phyloP scores from a whole-genome alignment of 1,140 invertebrate genomes.

The Drosophila pruinosa region DNA sequence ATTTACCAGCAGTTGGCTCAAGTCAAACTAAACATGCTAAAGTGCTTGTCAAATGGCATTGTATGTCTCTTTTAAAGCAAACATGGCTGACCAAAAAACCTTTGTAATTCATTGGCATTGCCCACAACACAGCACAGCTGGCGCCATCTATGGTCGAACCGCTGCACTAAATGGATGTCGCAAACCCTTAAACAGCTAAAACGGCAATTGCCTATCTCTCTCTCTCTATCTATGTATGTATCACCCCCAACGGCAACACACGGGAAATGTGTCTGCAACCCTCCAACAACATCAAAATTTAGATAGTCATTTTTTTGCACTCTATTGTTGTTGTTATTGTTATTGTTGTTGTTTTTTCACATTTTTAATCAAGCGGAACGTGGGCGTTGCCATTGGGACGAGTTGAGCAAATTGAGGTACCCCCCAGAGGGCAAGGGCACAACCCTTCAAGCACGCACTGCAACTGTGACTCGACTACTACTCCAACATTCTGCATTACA shows the following conservation, averaged over 20 bases:
- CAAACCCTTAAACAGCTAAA: slow-evolving; percentile 1
- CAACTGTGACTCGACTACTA: slow-evolving; percentile 16
- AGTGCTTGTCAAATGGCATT: too few species aligned
- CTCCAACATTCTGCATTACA: slow-evolving; percentile 5
- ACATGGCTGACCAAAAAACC: neutral
- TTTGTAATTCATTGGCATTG: neutral
- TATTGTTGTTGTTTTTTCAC: slow-evolving; percentile 32
- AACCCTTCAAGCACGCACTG: slow-evolving; percentile 23
- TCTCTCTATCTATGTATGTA: too few species aligned
- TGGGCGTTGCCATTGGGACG: slow-evolving; percentile 34
- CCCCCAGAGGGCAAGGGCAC: slow-evolving; percentile 12
- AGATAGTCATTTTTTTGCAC: slow-evolving; percentile 2
- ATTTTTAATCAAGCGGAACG: slow-evolving; percentile 62
- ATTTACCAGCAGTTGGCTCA: too few species aligned
- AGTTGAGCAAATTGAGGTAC: slow-evolving; percentile 38
- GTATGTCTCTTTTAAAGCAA: too few species aligned
- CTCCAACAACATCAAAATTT: slow-evolving; percentile 19
- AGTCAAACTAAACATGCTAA: too few species aligned
- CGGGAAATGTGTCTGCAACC: slow-evolving; percentile 44
- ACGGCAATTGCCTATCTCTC: slow-evolving; percentile 7
- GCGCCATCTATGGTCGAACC: slow-evolving; percentile 44
- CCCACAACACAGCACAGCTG: slow-evolving; percentile 4
- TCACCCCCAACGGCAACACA: slow-evolving; percentile 38
- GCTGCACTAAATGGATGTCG: neutral
- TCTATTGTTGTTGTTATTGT: neutral